Conservation (phyloP, 2,888 invertebrate genomes). For the Slavum lentiscoides region DNA sequence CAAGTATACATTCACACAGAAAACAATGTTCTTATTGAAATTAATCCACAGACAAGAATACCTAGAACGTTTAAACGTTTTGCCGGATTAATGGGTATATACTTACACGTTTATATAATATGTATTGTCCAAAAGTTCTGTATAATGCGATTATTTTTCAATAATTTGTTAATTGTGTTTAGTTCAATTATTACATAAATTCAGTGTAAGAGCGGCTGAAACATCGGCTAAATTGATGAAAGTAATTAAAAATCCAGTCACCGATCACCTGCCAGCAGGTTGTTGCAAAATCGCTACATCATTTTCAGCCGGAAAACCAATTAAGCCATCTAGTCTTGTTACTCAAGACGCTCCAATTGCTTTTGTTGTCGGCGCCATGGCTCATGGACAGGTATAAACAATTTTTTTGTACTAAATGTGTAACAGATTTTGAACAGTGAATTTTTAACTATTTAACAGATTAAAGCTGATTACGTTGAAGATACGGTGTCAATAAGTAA, state of each 20-base stretch:
- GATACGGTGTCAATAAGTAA: conserved; percentile 89
- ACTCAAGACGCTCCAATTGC: conserved; percentile 84
- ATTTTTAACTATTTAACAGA: conserved; percentile 59
- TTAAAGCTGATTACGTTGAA: conserved; percentile 82
- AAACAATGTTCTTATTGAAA: conserved; percentile 90
- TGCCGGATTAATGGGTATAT: conserved; percentile 89
- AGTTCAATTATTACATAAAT: conserved; percentile 96
- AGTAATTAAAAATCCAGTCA: conserved; percentile 95
- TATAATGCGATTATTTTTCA: background rate
- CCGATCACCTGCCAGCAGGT: conserved; percentile 91
- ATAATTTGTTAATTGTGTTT: conserved; percentile 54
- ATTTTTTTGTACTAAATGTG: background rate
- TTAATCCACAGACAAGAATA: conserved; percentile 95
- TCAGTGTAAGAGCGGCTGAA: conserved; percentile 87
- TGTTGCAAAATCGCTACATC: conserved; percentile 88
- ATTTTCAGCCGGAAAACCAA: conserved; percentile 77
- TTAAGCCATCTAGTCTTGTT: conserved; percentile 75
- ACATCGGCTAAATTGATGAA: conserved; percentile 87
- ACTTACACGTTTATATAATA: background rate
- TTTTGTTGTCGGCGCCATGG: conserved; percentile 94
- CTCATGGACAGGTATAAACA: conserved; percentile 82
- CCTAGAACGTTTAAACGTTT: conserved; percentile 96
- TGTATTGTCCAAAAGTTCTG: too few species aligned
- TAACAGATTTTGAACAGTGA: background rate
- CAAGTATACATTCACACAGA: conserved; percentile 93